Base-by-base conservation (phyloP, 2,797 vertebrate genomes). In the Dendrocincla fuliginosa region DNA sequence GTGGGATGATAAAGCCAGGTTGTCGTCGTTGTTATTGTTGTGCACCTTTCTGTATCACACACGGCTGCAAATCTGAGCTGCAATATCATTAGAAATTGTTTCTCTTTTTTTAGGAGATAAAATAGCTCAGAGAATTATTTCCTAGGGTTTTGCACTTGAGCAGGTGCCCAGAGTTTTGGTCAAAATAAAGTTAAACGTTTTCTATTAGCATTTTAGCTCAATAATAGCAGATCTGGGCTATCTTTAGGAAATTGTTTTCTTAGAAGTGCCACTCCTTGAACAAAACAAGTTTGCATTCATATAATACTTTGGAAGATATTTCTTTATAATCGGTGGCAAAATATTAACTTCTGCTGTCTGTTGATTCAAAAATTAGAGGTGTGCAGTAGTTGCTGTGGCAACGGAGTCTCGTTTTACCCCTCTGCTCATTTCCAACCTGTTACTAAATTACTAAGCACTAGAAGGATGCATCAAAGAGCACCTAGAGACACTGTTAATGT, bases 381-480 rank as follows among this genome's bases (percentile, higher is more conserved):
- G 96, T 98, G 98, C 97, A 95, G 95, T 95, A 95, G 98, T 99
- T 98, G 97, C 98, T 98, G 97, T 97, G 98, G 98, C 97, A 98
- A 99, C 98, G 50, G 92, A 97, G 98, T 99, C 98, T 99, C 98
- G n/a, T 98, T 99, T 99, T 99, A 99, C 99, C 98, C 98, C 97
- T 96, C 95, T 98, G 97, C 98, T 98, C 98, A 99, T 98, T 99
- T 98, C 98, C 99, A 99, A 98, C 98, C 99, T 99, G 99, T 99
- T 99, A 98, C 98, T 98, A 99, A 99, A 99, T 99, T 98, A 99
- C 97, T 97, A 96, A 98, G 97, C 93, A 98, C 93, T 90, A 94
- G 97, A 98, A 97, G 92, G 95, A 96, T 97, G 98, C 98, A 98
- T 99, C 98, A 98, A 98, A 99, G 98, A 98, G 96, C 97, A 96